Conservation (phyloP, 2,888 invertebrate species). For the Hipparchia sbordonii region DNA sequence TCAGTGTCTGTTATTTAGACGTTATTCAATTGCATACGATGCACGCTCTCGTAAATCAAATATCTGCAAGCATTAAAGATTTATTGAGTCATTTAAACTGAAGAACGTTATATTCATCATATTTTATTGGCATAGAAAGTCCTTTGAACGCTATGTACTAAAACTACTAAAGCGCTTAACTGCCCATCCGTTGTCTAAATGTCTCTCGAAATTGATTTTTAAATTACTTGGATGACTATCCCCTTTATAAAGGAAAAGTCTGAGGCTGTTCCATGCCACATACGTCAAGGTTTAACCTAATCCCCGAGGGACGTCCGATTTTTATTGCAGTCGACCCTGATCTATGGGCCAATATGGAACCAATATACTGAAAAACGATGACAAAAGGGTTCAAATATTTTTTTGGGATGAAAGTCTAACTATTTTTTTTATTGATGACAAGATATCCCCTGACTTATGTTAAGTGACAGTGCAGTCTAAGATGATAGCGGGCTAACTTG, state of each 20-base stretch:
- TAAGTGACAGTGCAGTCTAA: too few relatives aligned
- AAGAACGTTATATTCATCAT: conserved; percentile 55
- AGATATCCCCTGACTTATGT: too few relatives aligned
- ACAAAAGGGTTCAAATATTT: conserved; percentile 62
- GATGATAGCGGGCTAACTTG: too few relatives aligned
- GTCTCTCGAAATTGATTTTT: conserved; percentile 69
- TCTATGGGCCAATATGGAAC: conserved; percentile 71
- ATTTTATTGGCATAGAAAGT: conserved; percentile 49
- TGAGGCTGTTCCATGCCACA: conserved; percentile 76
- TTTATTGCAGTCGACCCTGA: conserved; percentile 78
- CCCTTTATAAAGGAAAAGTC: conserved; percentile 63
- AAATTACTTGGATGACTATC: conserved; percentile 59
- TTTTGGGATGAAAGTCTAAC: conserved; percentile 43
- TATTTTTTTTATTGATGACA: not conserved
- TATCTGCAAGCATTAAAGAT: conserved; percentile 65
- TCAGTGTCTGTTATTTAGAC: conserved; percentile 53
- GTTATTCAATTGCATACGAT: conserved; percentile 69
- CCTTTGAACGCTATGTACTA: conserved; percentile 33
- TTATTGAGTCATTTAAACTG: conserved; percentile 58
- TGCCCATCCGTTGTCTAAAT: conserved; percentile 31
- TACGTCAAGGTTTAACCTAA: conserved; percentile 79
- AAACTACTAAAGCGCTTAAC: conserved; percentile 37
- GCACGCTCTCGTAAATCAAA: conserved; percentile 63
- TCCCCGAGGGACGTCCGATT: conserved; percentile 74
- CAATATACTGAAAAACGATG: conserved; percentile 66